Conservation (phyloP, 2,888 invertebrate genomes). For the Drosophila affinis region DNA sequence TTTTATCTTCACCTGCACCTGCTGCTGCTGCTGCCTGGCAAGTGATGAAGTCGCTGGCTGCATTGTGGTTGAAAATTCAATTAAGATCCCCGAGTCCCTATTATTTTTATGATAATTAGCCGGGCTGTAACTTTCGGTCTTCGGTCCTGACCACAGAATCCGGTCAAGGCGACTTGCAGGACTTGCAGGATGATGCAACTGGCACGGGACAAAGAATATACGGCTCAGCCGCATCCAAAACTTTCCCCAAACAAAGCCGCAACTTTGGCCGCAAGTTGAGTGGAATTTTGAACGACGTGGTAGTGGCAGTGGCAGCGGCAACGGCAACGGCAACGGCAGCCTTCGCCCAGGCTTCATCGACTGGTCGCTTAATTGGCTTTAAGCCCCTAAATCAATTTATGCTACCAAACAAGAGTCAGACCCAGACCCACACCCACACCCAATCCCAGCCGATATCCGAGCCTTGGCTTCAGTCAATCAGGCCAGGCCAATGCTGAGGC, state of each 20-base stretch:
- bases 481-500: neutral
- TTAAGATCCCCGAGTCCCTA: slow-evolving; percentile 55
- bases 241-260: slow-evolving; percentile 35
- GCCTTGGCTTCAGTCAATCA: slow-evolving; percentile 20
- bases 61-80: slow-evolving; percentile 62
- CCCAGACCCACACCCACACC: too few species aligned
- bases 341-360: slow-evolving; percentile 1
- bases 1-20: slow-evolving; percentile 56
- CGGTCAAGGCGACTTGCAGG: neutral
- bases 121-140: slow-evolving; percentile 26
- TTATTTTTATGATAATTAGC: slow-evolving; percentile 77
- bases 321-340: neutral
- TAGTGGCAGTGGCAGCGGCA: neutral
- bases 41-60: slow-evolving; percentile 21
- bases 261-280: slow-evolving; percentile 44
- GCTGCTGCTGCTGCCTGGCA: slow-evolving; percentile 2
- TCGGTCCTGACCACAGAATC: slow-evolving; percentile 16
- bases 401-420: slow-evolving; percentile 42
- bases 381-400: slow-evolving; percentile 63
- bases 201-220: slow-evolving; percentile 4
- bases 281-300: slow-evolving; percentile 15
- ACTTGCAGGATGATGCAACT: slow-evolving; percentile 10
- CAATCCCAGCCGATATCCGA: too few species aligned
- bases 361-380: slow-evolving; percentile 54
- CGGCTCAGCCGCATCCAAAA: slow-evolving; percentile 33